Evolutionary conservation across 2,888 invertebrate genomes (phyloP).

Genomic region (Tetragnatha montana): DNA sequence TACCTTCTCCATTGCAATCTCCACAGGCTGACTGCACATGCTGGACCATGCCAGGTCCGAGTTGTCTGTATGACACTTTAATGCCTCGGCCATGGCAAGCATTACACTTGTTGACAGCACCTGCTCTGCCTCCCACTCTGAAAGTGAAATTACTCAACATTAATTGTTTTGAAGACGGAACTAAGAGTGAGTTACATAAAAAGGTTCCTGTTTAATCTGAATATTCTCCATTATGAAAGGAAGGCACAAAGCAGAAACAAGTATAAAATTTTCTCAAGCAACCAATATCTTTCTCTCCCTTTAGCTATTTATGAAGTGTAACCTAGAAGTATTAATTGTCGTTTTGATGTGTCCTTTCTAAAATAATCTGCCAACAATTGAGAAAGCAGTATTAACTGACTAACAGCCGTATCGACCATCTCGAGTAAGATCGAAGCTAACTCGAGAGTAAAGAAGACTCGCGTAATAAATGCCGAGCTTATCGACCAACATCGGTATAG

Average conservation of each 20-base stretch:
- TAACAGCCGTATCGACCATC: too few species aligned
- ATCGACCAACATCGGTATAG: too few species aligned
- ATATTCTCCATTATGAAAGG: not conserved
- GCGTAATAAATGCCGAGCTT: too few species aligned
- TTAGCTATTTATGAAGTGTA: not conserved
- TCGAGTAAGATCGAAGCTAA: too few species aligned
- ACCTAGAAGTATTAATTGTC: too few species aligned
- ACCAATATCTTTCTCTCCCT: not conserved
- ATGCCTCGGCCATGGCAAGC: constrained; percentile 87
- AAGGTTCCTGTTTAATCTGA: not conserved
- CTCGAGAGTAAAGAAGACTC: too few species aligned
- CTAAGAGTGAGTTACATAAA: too few species aligned
- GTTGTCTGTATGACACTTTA: constrained; percentile 84
- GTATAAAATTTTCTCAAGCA: too few species aligned
- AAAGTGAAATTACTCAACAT: not conserved
- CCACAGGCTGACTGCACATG: constrained; percentile 75
- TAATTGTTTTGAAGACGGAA: not conserved
- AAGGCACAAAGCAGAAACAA: too few species aligned
- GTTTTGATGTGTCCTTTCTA: too few species aligned
- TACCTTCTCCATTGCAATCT: constrained; percentile 78
- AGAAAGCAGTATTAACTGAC: too few species aligned
- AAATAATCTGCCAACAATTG: too few species aligned
- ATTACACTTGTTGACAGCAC: constrained; percentile 82
- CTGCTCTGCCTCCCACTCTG: constrained; percentile 83
- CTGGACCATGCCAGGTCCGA: constrained; percentile 81